Percentiles rank a stretch among this genome's conserved stretches.
Evolutionary conservation across 2,797 vertebrate species (phyloP).

Genomic region (Thunnus albacares): DNA sequence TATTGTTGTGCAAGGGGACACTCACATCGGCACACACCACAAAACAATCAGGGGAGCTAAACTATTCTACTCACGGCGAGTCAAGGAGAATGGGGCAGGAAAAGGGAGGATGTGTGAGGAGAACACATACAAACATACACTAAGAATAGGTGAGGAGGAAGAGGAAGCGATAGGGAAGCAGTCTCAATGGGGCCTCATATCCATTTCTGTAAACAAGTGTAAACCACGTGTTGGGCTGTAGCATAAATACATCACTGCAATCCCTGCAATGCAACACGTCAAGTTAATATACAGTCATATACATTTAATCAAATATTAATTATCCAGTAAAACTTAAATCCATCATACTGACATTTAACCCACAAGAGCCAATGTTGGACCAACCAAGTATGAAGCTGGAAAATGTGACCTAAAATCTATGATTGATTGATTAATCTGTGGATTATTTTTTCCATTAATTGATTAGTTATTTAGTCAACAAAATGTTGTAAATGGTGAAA

Average conservation of each 20-base stretch:
- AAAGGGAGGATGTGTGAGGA: conserved; percentile 71
- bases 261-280: conserved; percentile 17
- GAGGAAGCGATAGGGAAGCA: conserved; percentile 73
- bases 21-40: conserved; percentile 34
- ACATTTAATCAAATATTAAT: background rate
- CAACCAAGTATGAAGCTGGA: background rate
- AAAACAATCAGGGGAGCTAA: conserved; percentile 59
- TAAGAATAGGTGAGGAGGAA: conserved; percentile 77
- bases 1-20: conserved; percentile 61
- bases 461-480: too few relatives aligned
- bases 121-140: conserved; percentile 59
- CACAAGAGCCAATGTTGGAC: background rate
- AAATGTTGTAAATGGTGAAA: too few relatives aligned
- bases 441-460: too few relatives aligned
- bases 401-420: background rate
- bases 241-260: conserved; percentile 44
- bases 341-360: background rate
- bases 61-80: conserved; percentile 39
- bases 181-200: conserved; percentile 60
- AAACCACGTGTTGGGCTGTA: conserved; percentile 42
- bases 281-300: background rate
- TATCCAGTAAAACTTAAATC: background rate
- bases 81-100: conserved; percentile 67
- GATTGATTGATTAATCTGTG: too few relatives aligned
- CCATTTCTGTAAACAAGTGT: conserved; percentile 73